These are phyloP conservation scores for Ips nitidus DNA, from an alignment of 1,140 invertebrate species.

Conservation along the genomic window DNA sequence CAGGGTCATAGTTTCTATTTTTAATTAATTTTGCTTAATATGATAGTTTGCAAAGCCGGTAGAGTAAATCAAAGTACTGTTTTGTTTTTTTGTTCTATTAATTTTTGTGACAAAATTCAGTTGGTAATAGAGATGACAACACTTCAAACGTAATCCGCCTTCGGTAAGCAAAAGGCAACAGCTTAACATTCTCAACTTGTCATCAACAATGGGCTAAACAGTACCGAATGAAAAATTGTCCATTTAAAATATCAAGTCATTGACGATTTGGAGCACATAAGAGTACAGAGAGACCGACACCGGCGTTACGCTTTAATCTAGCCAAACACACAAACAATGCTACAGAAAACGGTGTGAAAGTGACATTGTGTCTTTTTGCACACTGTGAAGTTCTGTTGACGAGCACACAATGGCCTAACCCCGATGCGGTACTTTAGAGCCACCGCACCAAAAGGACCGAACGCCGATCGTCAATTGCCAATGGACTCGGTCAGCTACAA, in stretches of 20 bases:
- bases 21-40: no score
- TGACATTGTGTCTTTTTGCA: slow-evolving; percentile 48
- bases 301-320: slow-evolving; percentile 39
- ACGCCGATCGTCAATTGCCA: slow-evolving; percentile 36
- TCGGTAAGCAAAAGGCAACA: background rate
- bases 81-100: no score
- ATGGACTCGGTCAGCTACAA: slow-evolving; percentile 43
- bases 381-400: slow-evolving; percentile 47
- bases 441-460: slow-evolving; percentile 45
- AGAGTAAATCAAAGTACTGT: no score
- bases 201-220: slow-evolving; percentile 5
- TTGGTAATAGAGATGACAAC: no score
- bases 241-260: slow-evolving; percentile 33
- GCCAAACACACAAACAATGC: slow-evolving; percentile 48
- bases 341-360: slow-evolving; percentile 47
- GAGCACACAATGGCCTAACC: slow-evolving; percentile 41
- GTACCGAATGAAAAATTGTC: slow-evolving; percentile 18
- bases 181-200: slow-evolving; percentile 24
- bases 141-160: no score
- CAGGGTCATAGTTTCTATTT: no score
- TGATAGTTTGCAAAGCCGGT: no score
- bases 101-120: no score
- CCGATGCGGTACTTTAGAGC: slow-evolving; percentile 47
- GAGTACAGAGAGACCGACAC: slow-evolving; percentile 25
- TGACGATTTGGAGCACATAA: slow-evolving; percentile 28